A percentile compares a stretch with the other conserved stretches of the same genome.
phyloP scores from a whole-genome alignment of 2,113 vertebrate genomes.

The Epinephelus moara region DNA sequence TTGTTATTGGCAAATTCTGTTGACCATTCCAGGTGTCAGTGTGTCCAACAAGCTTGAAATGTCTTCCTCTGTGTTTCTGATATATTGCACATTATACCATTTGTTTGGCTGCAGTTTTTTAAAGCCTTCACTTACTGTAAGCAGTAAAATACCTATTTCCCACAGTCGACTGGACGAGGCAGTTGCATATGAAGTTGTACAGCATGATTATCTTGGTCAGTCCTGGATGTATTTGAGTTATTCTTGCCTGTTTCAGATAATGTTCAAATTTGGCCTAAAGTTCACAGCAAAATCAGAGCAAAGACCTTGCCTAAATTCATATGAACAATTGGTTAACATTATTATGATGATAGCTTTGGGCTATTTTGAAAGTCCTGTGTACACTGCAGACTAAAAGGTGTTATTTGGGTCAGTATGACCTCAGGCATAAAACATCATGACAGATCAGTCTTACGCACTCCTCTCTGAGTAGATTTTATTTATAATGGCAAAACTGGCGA shows the following conservation, averaged over 20 bases:
- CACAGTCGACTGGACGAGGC: neutral
- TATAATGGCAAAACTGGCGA: neutral
- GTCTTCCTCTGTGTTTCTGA: neutral
- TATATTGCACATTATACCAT: neutral
- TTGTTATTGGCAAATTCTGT: neutral
- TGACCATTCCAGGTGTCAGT: neutral
- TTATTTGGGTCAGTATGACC: constrained; percentile 28
- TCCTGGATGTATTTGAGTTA: too few species aligned
- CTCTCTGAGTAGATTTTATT: neutral
- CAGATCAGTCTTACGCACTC: constrained; percentile 14
- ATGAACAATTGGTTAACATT: constrained; percentile 21
- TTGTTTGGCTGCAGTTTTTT: neutral
- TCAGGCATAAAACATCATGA: constrained; percentile 19
- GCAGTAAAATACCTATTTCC: neutral
- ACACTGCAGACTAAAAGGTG: neutral
- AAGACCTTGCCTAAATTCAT: constrained; percentile 4
- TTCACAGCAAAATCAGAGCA: neutral
- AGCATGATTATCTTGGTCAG: neutral
- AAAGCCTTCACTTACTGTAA: neutral
- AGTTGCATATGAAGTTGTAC: neutral
- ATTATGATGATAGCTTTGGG: constrained; percentile 24
- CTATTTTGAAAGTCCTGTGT: constrained; percentile 27
- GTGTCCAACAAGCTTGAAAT: neutral
- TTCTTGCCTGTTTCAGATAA: neutral
- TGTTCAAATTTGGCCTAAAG: neutral